Evolutionary conservation across 2,113 vertebrate genomes (phyloP).

Genomic region (Motacilla tschutschensis): DNA sequence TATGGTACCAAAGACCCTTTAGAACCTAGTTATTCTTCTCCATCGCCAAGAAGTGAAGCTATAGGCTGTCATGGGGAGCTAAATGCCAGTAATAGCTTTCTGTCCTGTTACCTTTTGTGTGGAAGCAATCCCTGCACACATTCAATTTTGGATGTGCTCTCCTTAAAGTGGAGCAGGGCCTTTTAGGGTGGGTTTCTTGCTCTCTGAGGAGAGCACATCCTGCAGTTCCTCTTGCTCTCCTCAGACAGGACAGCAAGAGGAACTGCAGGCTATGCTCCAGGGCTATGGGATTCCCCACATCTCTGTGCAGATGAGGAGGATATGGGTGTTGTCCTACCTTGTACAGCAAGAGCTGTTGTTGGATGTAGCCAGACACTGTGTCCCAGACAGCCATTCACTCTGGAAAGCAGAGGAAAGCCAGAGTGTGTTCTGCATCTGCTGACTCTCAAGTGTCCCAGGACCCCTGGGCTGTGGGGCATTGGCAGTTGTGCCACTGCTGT

Average conservation of each 20-base stretch:
- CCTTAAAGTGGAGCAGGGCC: neutral
- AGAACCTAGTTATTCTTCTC: neutral
- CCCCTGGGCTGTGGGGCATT: neutral
- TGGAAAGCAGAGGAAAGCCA: neutral
- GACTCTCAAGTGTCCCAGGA: neutral
- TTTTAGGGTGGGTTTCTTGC: neutral
- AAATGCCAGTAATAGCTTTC: neutral
- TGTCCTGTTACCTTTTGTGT: neutral
- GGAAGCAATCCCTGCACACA: neutral
- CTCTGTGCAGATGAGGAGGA: neutral
- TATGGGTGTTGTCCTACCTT: neutral
- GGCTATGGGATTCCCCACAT: neutral
- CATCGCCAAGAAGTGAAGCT: neutral
- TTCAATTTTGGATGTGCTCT: neutral
- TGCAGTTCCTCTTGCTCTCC: too few species aligned
- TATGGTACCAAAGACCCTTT: neutral
- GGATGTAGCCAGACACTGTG: neutral
- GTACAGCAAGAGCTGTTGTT: neutral
- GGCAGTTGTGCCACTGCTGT: neutral
- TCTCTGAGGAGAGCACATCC: neutral
- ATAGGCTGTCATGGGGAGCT: neutral
- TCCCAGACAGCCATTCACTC: neutral
- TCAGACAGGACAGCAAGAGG: neutral
- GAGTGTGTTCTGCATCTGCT: neutral
- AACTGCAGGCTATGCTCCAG: neutral